These are phyloP conservation scores for Clistopyga incitator DNA, from an alignment of 2,888 invertebrate species.

Conservation along the genomic window DNA sequence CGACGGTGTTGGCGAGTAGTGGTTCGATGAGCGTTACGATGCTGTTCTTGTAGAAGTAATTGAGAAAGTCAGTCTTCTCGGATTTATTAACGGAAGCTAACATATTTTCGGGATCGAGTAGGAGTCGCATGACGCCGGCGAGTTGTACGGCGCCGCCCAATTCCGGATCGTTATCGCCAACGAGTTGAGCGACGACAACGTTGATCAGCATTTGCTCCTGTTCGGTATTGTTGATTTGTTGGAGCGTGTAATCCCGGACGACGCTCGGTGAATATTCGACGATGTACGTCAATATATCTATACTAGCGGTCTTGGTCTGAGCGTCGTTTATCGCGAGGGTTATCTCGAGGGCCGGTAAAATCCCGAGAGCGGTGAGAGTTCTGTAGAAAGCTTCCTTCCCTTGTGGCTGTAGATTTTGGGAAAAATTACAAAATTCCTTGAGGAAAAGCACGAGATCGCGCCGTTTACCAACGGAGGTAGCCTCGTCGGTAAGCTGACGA, in stretches of 20 bases:
- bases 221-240: slow-evolving; percentile 95
- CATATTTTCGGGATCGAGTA: slow-evolving; percentile 99
- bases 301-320: slow-evolving; percentile 97
- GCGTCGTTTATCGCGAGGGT: slow-evolving; percentile 96
- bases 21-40: slow-evolving; percentile 98
- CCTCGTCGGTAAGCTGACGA: slow-evolving; percentile 95
- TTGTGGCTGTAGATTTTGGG: slow-evolving; percentile 98
- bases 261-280: slow-evolving; percentile 99
- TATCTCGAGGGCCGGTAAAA: slow-evolving; percentile 95
- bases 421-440: slow-evolving; percentile 99
- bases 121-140: slow-evolving; percentile 95
- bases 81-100: slow-evolving; percentile 96
- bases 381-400: slow-evolving; percentile 99
- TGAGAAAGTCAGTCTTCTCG: slow-evolving; percentile 99
- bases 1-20: slow-evolving; percentile 95
- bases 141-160: slow-evolving; percentile 98
- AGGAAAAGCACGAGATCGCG: slow-evolving; percentile 98
- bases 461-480: slow-evolving; percentile 93
- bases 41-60: slow-evolving; percentile 99
- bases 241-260: slow-evolving; percentile 97
- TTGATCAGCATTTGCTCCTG: slow-evolving; percentile 98
- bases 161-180: slow-evolving; percentile 98
- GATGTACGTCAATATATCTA: slow-evolving; percentile 98
- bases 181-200: slow-evolving; percentile 99
- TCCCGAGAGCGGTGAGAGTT: slow-evolving; percentile 94